A percentile compares a stretch with the other conserved stretches of the same genome.
Conservation (phyloP, 2,113 vertebrate genomes). For the Apus apus region DNA sequence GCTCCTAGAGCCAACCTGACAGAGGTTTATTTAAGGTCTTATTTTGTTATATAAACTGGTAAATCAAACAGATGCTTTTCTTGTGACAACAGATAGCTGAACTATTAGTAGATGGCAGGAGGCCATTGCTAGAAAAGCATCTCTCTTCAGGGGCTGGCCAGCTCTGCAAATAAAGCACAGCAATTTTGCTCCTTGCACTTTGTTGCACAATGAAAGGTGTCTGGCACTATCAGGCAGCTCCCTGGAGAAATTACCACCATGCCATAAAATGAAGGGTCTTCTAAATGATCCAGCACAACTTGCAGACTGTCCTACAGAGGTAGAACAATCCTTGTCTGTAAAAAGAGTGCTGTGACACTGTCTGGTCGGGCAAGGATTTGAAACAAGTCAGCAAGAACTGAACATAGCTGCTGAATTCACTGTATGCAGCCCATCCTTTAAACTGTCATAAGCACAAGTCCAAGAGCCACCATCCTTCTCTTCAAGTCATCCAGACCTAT, state of each 20-base stretch:
- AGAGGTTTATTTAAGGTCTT: constrained; percentile 66
- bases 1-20: constrained; percentile 43
- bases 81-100: constrained; percentile 55
- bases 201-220: neutral
- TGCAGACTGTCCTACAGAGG: neutral
- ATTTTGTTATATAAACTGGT: constrained; percentile 55
- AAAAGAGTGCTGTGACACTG: neutral
- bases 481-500: neutral
- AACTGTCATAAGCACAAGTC: neutral
- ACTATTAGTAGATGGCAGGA: constrained; percentile 52
- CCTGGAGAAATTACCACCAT: neutral
- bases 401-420: neutral
- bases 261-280: neutral
- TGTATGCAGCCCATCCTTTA: neutral
- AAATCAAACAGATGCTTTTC: constrained; percentile 68
- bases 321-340: neutral
- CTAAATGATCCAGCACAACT: neutral
- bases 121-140: constrained; percentile 12
- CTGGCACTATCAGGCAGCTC: neutral
- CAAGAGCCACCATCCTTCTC: neutral
- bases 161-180: neutral
- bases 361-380: neutral
- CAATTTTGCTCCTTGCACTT: neutral
- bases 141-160: neutral
- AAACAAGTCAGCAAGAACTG: neutral